Base-by-base conservation (phyloP, 2,113 vertebrate genomes). In the Phoxinus phoxinus region DNA sequence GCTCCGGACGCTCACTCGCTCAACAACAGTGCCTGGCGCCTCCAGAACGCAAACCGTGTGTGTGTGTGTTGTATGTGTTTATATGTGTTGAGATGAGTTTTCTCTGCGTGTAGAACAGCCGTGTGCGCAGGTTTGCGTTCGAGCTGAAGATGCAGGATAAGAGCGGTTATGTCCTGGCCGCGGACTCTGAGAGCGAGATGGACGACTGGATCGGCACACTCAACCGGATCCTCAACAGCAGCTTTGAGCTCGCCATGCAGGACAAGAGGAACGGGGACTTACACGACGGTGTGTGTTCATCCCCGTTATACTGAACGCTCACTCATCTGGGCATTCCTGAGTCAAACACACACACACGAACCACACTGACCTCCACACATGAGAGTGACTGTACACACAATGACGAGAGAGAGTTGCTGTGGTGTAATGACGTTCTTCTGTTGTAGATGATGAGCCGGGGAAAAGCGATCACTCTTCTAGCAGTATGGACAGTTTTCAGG, bases 81-180 rank as follows among this genome's bases (percentile, higher is more conserved):
- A 27, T 65, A 7, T 32, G 63, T 67, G 7, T 4, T 32, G 13
- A 30, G 5, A 17, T 67, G 12, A 73, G 27, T 73, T 23, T 23
- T 79, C n/a, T 85, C 3, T 72, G 19, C 75, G 63, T 83, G 23
- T 75, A 99, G 98, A 99, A 98, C 92, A 98, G 95, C 91, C 97
- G 97, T 91, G 97, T 99, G 78, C 94, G 97, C 80, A 95, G 97
- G 76, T 99, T 97, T 87, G 97, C 97, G 0, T 99, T 99, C 75
- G 98, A 99, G 92, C 95, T 99, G 89, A 99, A 99, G 95, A 99
- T 99, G 98, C 98, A 99, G 90, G 98, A 99, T 91, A 99, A 99
- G 93, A 99, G 98, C 86, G 96, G 96, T 83, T 99, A 98, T 89
- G 96, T 99, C 85, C 90, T 99, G 92, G 97, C 98, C 11, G 96